A percentile compares a stretch with the other conserved stretches of the same genome.
phyloP scores from a whole-genome alignment of 2,797 vertebrate genomes.

The Crax fasciolata region DNA sequence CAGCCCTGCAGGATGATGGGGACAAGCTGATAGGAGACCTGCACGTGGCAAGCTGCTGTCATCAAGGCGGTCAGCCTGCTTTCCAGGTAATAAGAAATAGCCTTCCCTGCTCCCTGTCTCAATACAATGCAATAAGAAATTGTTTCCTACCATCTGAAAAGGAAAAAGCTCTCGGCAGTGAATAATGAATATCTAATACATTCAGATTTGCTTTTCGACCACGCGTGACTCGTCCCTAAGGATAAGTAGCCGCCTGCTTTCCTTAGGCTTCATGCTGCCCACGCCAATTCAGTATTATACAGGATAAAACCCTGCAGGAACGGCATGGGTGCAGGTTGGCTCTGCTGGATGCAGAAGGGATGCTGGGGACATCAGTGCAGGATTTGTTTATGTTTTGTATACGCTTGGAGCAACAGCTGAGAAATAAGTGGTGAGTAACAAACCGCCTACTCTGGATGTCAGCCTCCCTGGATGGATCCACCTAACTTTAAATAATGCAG shows the following conservation, averaged over 20 bases:
- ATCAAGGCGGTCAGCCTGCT: neutral
- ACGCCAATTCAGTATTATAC: neutral
- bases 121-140: neutral
- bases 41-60: neutral
- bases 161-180: neutral
- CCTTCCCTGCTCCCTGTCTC: neutral
- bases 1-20: neutral
- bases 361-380: neutral
- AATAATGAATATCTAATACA: neutral
- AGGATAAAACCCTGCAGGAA: neutral
- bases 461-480: conserved; percentile 7
- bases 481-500: conserved; percentile 18
- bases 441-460: neutral
- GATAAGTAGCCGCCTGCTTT: neutral
- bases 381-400: conserved; percentile 8
- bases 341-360: neutral
- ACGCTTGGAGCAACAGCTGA: neutral
- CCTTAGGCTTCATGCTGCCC: neutral
- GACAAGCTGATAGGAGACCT: neutral
- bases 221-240: neutral
- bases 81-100: neutral
- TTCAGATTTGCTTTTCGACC: neutral
- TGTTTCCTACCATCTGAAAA: neutral
- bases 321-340: neutral
- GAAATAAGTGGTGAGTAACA: conserved; percentile 25